Base-by-base conservation (phyloP, 2,888 invertebrate species). In the Gisinianus flammeolus region DNA sequence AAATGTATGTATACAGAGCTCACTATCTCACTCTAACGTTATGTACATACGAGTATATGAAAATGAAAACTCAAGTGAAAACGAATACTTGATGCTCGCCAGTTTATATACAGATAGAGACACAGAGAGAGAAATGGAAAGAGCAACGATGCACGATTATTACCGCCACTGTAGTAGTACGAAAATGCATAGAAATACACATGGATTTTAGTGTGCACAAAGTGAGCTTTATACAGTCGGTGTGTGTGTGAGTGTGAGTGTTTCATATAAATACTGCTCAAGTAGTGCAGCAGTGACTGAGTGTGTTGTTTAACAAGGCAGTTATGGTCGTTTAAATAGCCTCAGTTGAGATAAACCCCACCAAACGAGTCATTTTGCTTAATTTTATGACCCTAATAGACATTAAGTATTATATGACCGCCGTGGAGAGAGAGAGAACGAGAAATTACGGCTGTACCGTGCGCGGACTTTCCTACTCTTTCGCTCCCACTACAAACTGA, bases 341-440 rank as follows among this genome's bases (percentile, higher is more conserved):
- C 77, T 58, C 69, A 76, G 74, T 70, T 69, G 72, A 78, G 76
- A 78, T 78, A 80, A 78, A 77, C 76, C 76, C 68, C 66, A 74
- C 77, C 79, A 76, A 79, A 79, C 77, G 76, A 77, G 77, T 77
- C 74, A 80, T 80, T 80, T 77, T 75, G 67, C 79, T 80, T 79
- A 80, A 80, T 79, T 80, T 81, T 81, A 81, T 78, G 80, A 80
- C 79, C 79, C 78, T 78, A 81, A 81, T 81, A 80, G 79, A 80
- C 81, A 81, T 81, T 79, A 79, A 80, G 74, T 80, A 74, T 74
- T 74, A 74, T 74, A 74, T 74, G 74, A 67, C 74, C 66, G 66
- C 64, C 44, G 64, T 52, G 66, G 66, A 74, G 66, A 74, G 28
- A 24, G 68, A 31, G 44, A 68, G 66, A 74, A 67, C 26, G 44